Evolutionary conservation across 2,888 invertebrate species (phyloP), one percentile per base, ranked within the genome.

Genomic region (Watsonalla cultraria): DNA sequence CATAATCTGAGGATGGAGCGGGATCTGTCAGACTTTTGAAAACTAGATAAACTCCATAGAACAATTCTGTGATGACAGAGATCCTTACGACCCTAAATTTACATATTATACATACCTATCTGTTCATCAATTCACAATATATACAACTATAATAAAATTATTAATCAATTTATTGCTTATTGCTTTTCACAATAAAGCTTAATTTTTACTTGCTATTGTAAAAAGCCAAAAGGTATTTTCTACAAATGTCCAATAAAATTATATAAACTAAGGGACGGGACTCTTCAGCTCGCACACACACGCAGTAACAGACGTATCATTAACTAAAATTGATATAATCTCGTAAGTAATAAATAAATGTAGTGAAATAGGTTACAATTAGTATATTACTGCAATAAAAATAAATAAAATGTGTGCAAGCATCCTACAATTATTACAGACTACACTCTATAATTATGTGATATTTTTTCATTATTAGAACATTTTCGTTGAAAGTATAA

Each of bases 181-280:
- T 76, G 71, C 72, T 74, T 72, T 65, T 59, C 54, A 62, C 53
- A 68, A 64, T 60, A 62, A 65, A 54, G 58, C 59, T 55, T 54
- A 58, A 51, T 57, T 60, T 52, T 59, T 51, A 56, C 56, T 54
- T 9, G 15, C 7, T 45, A 8, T 13, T 35, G 2, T n/a, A 51
- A 49, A 61, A 54, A 54, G 46, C 50, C 56, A 54, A 54, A 52
- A 54, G 52, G 60, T 49, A 33, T 60, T 52, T 66, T 59, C 55
- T 58, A 56, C 48, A 57, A 58, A 47, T 55, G 54, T 62, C 58
- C 48, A 51, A 56, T 55, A 11, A 14, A 54, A 51, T 51, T 47
- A 46, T 51, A 45, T 55, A 37, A 55, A 53, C 54, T 49, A 51
- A 58, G 62, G 68, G 68, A 68, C 68, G 68, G 68, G 68, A 59